Evolutionary conservation across 2,888 invertebrate species (phyloP).

Genomic region (Podotricha telesiphe): DNA sequence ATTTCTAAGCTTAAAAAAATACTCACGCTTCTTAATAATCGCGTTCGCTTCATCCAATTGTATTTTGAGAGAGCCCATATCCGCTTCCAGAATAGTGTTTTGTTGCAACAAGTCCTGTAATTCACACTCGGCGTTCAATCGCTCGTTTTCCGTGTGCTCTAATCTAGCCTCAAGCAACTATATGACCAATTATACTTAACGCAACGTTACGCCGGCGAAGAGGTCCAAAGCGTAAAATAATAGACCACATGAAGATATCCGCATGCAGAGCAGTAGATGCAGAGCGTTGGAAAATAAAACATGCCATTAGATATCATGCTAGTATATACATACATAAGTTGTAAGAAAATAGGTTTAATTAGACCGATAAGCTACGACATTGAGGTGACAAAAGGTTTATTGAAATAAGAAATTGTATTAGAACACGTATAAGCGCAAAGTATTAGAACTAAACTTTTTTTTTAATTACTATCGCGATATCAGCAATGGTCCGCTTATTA

Average conservation of each 20-base stretch:
- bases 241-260: slow-evolving; percentile 49
- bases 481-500: slow-evolving; percentile 7
- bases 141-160: slow-evolving; percentile 85
- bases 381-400: slow-evolving; percentile 38
- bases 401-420: slow-evolving; percentile 40
- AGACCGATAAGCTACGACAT: slow-evolving; percentile 17
- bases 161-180: slow-evolving; percentile 86
- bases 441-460: background rate
- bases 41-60: slow-evolving; percentile 70
- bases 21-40: slow-evolving; percentile 72
- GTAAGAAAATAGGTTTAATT: slow-evolving; percentile 3
- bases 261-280: slow-evolving; percentile 52
- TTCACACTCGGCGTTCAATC: slow-evolving; percentile 85
- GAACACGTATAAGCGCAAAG: slow-evolving; percentile 4
- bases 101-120: slow-evolving; percentile 87
- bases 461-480: slow-evolving; percentile 8
- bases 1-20: background rate
- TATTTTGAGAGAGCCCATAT: slow-evolving; percentile 78
- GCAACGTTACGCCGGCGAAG: slow-evolving; percentile 50
- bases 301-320: slow-evolving; percentile 68
- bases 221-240: slow-evolving; percentile 46
- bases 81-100: slow-evolving; percentile 86
- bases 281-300: slow-evolving; percentile 67
- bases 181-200: slow-evolving; percentile 59
- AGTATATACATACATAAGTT: slow-evolving; percentile 27